Evolutionary conservation across 2,888 invertebrate genomes (phyloP), one percentile per base, ranked within the genome.

Genomic region (Chrysolina oricalcia): DNA sequence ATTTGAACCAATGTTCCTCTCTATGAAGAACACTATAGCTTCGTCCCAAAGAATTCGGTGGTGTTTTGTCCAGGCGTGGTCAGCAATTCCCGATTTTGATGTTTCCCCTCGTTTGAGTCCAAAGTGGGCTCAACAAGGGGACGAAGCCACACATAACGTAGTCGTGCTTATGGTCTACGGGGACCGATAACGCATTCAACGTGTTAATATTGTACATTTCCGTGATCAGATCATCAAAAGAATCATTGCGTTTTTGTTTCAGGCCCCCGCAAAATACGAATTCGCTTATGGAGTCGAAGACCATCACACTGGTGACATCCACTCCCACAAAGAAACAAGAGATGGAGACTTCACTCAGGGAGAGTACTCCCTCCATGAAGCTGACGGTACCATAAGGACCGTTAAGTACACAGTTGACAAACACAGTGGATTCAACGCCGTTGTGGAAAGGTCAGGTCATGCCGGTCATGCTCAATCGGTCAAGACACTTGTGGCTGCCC

Each of bases 381-480:
- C 91, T 59, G 91, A 91, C 81, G 91, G 91, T 78, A 91, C 91
- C 56, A 84, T 91, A 75, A 89, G 92, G 82, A 91, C 89, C 81
- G 92, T 92, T 70, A 89, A 90, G 80, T 92, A 92, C 85, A 87
- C 91, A 75, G 91, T 92, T 77, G 91, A 92, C 85, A 90, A 91
- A 76, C 89, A 90, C 78, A 90, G 89, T 78, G 91, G 92, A 89
- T 91, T 87, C 83, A 86, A 87, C 74, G 87, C 87, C 64, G 83
- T 86, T 8, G 87, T 87, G 2, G 83, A 85, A 75, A 84, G 83
- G 74, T 80, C 83, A 50, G 93, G 92, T 68, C 92, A 93, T 35
- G 72, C 80, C 13, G 35, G 41, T 6, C 75, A 77, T 23, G 72
- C 74, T 62, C 67, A 19, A 0, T 46, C n/a, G 6, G 65, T 46